Conservation (phyloP, 2,888 invertebrate genomes). For the Panorpa germanica region DNA sequence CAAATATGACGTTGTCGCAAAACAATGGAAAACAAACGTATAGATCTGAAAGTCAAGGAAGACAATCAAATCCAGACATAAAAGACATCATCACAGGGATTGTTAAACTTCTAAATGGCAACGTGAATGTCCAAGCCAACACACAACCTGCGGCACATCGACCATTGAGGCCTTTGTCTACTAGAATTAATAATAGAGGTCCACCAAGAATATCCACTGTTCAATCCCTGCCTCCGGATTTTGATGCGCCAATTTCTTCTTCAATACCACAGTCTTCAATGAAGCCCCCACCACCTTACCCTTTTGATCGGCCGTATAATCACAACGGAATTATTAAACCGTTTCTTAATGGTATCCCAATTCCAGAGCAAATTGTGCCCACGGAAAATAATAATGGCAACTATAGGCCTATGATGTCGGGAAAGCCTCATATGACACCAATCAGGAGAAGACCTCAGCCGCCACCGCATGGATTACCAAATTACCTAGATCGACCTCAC, state of each 20-base stretch:
- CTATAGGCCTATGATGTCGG: constrained; percentile 35
- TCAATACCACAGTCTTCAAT: constrained; percentile 14
- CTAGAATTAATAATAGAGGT: constrained; percentile 75
- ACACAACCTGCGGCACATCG: constrained; percentile 37
- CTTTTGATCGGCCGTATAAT: constrained; percentile 43
- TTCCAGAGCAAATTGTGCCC: constrained; percentile 59
- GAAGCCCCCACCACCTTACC: constrained; percentile 44
- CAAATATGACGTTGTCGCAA: constrained; percentile 23
- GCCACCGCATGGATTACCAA: constrained; percentile 24
- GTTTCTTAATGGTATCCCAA: constrained; percentile 44
- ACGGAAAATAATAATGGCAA: constrained; percentile 24
- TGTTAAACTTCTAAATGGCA: constrained; percentile 72
- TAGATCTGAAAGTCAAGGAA: constrained; percentile 20
- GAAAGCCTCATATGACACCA: constrained; percentile 33
- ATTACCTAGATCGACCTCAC: constrained; percentile 29
- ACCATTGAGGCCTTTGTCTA: constrained; percentile 45
- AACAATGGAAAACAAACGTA: too few relatives aligned
- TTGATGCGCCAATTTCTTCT: constrained; percentile 26
- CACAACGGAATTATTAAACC: constrained; percentile 33
- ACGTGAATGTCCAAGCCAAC: constrained; percentile 69
- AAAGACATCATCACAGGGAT: constrained; percentile 83
- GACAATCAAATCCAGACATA: constrained; percentile 56
- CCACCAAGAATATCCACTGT: constrained; percentile 71
- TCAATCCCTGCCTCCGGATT: constrained; percentile 47
- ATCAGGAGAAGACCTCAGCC: constrained; percentile 48